Conservation (phyloP, 2,113 vertebrate species). For the Dascyllus trimaculatus region DNA sequence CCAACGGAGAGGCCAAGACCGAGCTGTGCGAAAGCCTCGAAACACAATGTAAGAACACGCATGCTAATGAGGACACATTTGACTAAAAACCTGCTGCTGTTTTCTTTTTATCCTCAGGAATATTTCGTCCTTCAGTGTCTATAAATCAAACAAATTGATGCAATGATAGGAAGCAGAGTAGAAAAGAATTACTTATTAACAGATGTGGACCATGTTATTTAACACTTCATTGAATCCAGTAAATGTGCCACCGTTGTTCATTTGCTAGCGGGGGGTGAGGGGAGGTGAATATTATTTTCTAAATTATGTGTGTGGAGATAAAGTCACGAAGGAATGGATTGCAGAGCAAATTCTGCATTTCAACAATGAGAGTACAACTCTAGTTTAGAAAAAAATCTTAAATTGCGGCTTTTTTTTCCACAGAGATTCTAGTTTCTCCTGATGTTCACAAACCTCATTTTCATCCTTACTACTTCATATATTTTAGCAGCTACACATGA, state of each 20-base stretch:
- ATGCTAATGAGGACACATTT: slow-evolving; percentile 30
- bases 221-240: slow-evolving; percentile 63
- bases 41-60: slow-evolving; percentile 89
- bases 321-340: slow-evolving; percentile 10
- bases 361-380: neutral
- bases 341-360: neutral
- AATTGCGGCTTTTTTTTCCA: neutral
- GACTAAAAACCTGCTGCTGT: neutral
- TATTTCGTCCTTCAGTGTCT: slow-evolving; percentile 39
- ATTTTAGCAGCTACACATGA: neutral
- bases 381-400: neutral
- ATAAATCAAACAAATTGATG: slow-evolving; percentile 40
- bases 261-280: neutral
- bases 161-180: slow-evolving; percentile 21
- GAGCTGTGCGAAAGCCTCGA: slow-evolving; percentile 97
- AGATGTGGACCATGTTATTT: slow-evolving; percentile 63
- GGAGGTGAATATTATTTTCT: slow-evolving; percentile 33
- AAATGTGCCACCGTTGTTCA: slow-evolving; percentile 51
- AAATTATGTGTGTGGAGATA: slow-evolving; percentile 9
- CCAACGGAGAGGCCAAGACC: slow-evolving; percentile 97
- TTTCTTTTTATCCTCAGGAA: neutral
- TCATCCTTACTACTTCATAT: neutral
- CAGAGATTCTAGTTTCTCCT: neutral
- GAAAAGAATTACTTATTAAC: slow-evolving; percentile 46
- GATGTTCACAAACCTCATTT: neutral